Evolutionary conservation across 2,797 vertebrate genomes (phyloP).

Genomic region (Labroides dimidiatus): DNA sequence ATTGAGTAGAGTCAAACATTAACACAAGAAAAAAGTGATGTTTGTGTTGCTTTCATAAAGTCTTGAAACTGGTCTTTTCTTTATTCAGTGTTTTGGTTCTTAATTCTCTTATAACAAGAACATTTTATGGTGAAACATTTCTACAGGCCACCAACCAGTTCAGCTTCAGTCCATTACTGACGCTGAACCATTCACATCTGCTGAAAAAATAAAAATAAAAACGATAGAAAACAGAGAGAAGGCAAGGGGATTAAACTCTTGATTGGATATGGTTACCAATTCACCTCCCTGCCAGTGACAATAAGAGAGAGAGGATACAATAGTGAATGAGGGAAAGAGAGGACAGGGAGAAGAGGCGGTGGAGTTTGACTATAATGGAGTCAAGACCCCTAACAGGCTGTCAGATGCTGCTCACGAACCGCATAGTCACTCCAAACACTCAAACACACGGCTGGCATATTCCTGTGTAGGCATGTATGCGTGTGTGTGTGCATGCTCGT

Average conservation of each 20-base stretch:
- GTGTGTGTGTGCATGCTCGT: constrained; percentile 12
- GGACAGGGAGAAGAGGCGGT: constrained; percentile 20
- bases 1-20: background rate
- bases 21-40: background rate
- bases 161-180: constrained; percentile 1
- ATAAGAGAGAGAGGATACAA: constrained; percentile 60
- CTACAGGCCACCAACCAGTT: background rate
- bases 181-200: constrained; percentile 37
- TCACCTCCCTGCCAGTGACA: constrained; percentile 67
- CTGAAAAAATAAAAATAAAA: constrained; percentile 13
- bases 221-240: constrained; percentile 9
- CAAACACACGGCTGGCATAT: constrained; percentile 10
- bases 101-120: background rate
- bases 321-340: constrained; percentile 24
- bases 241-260: constrained; percentile 57
- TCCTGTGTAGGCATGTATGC: constrained; percentile 6
- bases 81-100: background rate
- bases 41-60: background rate
- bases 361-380: constrained; percentile 61
- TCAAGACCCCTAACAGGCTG: constrained; percentile 68
- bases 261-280: constrained; percentile 74
- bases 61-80: background rate
- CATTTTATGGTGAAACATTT: constrained; percentile 14
- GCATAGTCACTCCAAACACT: constrained; percentile 32
- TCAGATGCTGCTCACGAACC: constrained; percentile 66